Conservation (phyloP, 1,140 invertebrate species). For the Steinernema feltiae region DNA sequence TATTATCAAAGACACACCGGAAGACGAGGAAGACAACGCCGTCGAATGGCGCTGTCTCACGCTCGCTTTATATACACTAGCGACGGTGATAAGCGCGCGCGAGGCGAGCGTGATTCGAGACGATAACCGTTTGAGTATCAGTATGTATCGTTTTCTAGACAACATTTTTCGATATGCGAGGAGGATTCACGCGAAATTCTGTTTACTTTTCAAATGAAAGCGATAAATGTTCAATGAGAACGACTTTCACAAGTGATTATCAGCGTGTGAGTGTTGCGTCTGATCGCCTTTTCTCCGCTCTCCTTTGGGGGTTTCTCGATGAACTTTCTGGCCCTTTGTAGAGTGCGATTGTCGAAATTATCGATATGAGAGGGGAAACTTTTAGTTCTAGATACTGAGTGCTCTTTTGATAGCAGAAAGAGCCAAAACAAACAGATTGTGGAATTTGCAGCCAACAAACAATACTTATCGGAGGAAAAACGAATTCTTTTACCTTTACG, state of each 20-base stretch:
- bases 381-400: no score
- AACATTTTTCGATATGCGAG: not conserved
- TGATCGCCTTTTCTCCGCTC: not conserved
- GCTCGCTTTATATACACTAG: constrained; percentile 1
- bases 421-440: no score
- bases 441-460: no score
- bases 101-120: no score
- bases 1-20: not conserved
- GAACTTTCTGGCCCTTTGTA: not conserved
- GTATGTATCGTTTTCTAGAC: not conserved
- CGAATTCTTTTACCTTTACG: no score
- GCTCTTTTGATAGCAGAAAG: no score
- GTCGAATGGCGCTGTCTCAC: not conserved
- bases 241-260: not conserved
- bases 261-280: not conserved
- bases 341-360: not conserved
- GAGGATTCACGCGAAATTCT: not conserved
- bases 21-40: not conserved
- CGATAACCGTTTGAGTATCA: no score
- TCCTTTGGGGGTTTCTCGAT: no score
- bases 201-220: not conserved
- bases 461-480: no score
- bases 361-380: no score
- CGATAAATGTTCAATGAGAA: not conserved
- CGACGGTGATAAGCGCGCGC: not conserved